Base-by-base conservation (phyloP, 1,140 invertebrate genomes). In the Drosophila sp. region DNA sequence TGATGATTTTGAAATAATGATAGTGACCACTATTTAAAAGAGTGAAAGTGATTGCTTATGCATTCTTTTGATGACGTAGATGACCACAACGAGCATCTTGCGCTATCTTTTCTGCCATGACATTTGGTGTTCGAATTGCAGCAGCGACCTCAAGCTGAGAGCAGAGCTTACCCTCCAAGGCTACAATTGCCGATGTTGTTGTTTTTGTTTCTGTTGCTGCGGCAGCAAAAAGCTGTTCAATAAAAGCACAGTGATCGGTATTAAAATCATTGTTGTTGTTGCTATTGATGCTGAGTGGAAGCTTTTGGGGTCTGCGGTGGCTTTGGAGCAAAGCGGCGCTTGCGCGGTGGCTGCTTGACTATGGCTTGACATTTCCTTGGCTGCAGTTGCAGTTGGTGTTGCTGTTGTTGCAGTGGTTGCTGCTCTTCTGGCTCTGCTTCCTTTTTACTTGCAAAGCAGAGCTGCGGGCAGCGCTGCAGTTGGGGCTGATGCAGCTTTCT, bases 211-310 rank as follows among this genome's bases (percentile, higher is more conserved):
- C 47, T 40, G 25, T 41, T 50, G 44, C 7, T 30, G 72, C 56
- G 29, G 25, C 50, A 23, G 38, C n/a, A 66, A 78, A 77, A 41
- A 78, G 62, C 50, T 66, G 54, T 35, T 79, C 76, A 57, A 79
- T 69, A 29, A 79, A 79, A 44, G 69, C 62, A 33, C 57, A 63
- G 17, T 68, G 76, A 54, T 79, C 76, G 7, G 44, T 17, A 50
- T 50, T 2, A 50, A 50, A 10, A 27, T 27, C 44, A 50, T 27
- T 41, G 6, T 7, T 44, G 8, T 17, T 29, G 27, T 29, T 33
- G 7, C 10, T 54, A 29, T 30, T 11, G 1, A 1, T 30, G 30
- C 29, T 61, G 7, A 40, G 33, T 2, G 56, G 68, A 47, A 60
- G 72, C 17, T 58, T 27, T 29, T 63, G 70, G 1, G 74, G 40